Evolutionary conservation across 2,113 vertebrate genomes (phyloP).

Genomic region (Percina caprodes): DNA sequence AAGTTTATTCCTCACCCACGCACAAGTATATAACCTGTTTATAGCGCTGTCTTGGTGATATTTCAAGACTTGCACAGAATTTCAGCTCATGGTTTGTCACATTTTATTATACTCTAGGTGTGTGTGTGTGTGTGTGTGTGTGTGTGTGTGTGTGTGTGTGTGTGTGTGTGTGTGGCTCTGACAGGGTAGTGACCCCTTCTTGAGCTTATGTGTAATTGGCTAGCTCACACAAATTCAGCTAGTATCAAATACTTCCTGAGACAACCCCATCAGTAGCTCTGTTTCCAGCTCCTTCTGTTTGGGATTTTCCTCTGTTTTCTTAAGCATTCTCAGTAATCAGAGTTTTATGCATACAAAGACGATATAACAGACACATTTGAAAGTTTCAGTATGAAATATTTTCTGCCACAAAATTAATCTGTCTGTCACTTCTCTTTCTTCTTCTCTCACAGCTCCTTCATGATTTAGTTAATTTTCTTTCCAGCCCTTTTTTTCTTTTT

Average conservation of each 20-base stretch:
- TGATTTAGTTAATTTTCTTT: constrained; percentile 58
- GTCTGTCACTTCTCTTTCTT: constrained; percentile 51
- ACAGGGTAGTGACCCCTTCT: constrained; percentile 55
- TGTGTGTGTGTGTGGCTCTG: constrained; percentile 54
- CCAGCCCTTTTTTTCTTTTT: constrained; percentile 39
- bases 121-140: constrained; percentile 11
- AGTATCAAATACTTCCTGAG: constrained; percentile 10
- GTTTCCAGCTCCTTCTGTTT: constrained; percentile 6
- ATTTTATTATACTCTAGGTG: constrained; percentile 58
- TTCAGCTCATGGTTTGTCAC: constrained; percentile 65
- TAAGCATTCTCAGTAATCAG: constrained; percentile 49
- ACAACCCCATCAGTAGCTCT: background rate
- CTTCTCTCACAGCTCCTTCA: constrained; percentile 39
- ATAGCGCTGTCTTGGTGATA: constrained; percentile 44
- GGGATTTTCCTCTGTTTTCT: constrained; percentile 39
- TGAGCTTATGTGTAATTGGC: constrained; percentile 36
- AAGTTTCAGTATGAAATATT: constrained; percentile 28
- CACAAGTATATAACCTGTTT: constrained; percentile 50
- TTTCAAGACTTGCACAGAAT: constrained; percentile 51
- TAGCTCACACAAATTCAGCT: constrained; percentile 36
- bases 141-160: constrained; percentile 8
- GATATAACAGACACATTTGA: constrained; percentile 27
- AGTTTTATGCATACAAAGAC: constrained; percentile 44
- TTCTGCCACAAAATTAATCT: constrained; percentile 33
- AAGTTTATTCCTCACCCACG: constrained; percentile 40